These are phyloP conservation scores for Bujurquina vittata DNA, from an alignment of 2,113 vertebrate genomes.

Conservation along the genomic window DNA sequence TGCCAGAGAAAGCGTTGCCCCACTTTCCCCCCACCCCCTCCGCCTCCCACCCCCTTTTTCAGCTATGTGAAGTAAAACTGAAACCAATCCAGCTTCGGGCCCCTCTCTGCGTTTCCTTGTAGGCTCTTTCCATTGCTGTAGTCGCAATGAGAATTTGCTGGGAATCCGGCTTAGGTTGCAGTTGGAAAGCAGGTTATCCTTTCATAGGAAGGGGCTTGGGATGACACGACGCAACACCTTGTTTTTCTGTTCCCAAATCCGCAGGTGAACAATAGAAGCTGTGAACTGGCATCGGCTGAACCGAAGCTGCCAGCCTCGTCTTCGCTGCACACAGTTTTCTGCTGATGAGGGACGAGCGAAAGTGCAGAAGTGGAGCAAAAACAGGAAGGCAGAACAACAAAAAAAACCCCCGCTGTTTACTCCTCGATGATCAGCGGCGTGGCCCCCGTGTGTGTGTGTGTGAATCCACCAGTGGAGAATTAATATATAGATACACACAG, in stretches of 20 bases:
- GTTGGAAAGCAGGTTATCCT: slow-evolving; percentile 47
- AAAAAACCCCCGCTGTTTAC: slow-evolving; percentile 19
- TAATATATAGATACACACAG: neutral
- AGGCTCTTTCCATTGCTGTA: slow-evolving; percentile 7
- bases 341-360: slow-evolving; percentile 31
- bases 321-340: slow-evolving; percentile 15
- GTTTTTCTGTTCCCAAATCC: slow-evolving; percentile 49
- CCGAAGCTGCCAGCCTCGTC: slow-evolving; percentile 27
- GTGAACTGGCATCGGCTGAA: slow-evolving; percentile 9
- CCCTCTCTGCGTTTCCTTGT: neutral
- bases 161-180: slow-evolving; percentile 31
- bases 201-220: slow-evolving; percentile 26
- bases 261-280: slow-evolving; percentile 47
- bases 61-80: slow-evolving; percentile 24
- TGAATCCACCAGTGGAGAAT: neutral
- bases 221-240: slow-evolving; percentile 38
- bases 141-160: slow-evolving; percentile 34
- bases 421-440: neutral
- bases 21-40: slow-evolving; percentile 28
- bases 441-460: neutral
- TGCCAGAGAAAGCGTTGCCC: slow-evolving; percentile 37
- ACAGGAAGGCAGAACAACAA: slow-evolving; percentile 33
- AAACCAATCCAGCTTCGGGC: slow-evolving; percentile 47
- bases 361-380: slow-evolving; percentile 46
- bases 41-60: neutral